Base-by-base conservation (phyloP, 2,113 vertebrate genomes). In the Takifugu bimaculatus region DNA sequence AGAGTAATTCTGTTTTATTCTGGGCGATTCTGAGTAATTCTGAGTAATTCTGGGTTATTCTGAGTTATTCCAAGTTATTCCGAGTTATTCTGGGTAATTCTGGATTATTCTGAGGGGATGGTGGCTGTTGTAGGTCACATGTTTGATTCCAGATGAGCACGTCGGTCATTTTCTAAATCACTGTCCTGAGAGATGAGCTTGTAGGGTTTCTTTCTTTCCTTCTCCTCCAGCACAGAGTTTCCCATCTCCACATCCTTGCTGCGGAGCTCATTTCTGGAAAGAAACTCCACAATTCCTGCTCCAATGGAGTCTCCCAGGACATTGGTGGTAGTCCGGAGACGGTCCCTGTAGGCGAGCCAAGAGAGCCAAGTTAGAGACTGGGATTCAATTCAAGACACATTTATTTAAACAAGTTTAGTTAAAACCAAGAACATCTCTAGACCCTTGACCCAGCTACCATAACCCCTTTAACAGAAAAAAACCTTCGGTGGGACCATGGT, bases 131-230 rank as follows among this genome's bases (percentile, higher is more conserved):
- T 26, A 11, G 27, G 28, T 6, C 25, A 99, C 94, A 99, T 97
- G 91, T 95, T 94, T 54, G 94, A 97, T 89, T 99, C 96, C 6
- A 91, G 94, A 68, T 97, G 94, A 54, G 78, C 51, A 5, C 91
- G 89, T 80, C 94, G 96, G 72, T 95, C 94, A 0, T 93, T 92
- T 70, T 97, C 95, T 5, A 89, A 84, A 50, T 91, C 88, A 7
- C 90, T 94, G 77, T 97, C 94, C 88, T 96, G 94, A 1, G 93
- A 91, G 70, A 99, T 94, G 75, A 95, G 92, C 66, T 97, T 94
- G 84, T 98, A 99, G 0, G 95, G 94, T 74, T 98, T 99, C 92
- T 96, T 98, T 90, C 94, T 92, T 79, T 97, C 94, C 4, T 94
- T 96, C 85, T 98, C 96, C 74, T 98, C 96, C 65, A 98, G 91